Evolutionary conservation across 2,888 invertebrate genomes (phyloP).

Genomic region (Diplazon laetatorius): DNA sequence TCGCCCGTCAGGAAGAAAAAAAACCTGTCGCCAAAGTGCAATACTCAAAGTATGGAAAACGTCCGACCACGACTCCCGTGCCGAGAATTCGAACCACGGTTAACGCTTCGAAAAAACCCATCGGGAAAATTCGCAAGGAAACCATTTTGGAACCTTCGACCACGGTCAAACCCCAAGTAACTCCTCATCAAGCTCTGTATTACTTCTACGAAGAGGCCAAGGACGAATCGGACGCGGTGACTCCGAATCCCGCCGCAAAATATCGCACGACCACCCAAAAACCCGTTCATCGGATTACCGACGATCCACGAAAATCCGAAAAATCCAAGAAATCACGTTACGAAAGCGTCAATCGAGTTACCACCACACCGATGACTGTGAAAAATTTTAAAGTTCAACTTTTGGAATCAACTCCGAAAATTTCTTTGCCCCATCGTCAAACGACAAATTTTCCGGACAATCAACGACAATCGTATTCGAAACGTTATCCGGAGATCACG

Average conservation of each 20-base stretch:
- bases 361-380: slow-evolving; percentile 70
- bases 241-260: slow-evolving; percentile 70
- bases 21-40: slow-evolving; percentile 75
- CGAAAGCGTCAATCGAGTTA: slow-evolving; percentile 60
- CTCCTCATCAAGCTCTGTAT: slow-evolving; percentile 84
- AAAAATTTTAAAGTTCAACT: slow-evolving; percentile 74
- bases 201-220: slow-evolving; percentile 87
- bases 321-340: too few species aligned
- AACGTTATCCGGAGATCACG: slow-evolving; percentile 65
- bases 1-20: slow-evolving; percentile 86
- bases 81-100: slow-evolving; percentile 68
- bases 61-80: slow-evolving; percentile 67
- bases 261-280: slow-evolving; percentile 74
- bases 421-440: slow-evolving; percentile 73
- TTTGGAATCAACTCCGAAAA: slow-evolving; percentile 73
- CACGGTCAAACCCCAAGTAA: slow-evolving; percentile 13
- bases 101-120: slow-evolving; percentile 72
- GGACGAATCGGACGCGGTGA: slow-evolving; percentile 71
- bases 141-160: slow-evolving; percentile 31
- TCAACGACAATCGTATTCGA: slow-evolving; percentile 40
- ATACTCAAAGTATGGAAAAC: slow-evolving; percentile 73
- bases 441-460: slow-evolving; percentile 63
- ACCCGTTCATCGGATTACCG: slow-evolving; percentile 62
- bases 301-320: too few species aligned
- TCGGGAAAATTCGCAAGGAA: slow-evolving; percentile 71